These are phyloP conservation scores for Gorilla gorilla DNA, from an alignment of 2,113 vertebrate species.

Conservation along the genomic window DNA sequence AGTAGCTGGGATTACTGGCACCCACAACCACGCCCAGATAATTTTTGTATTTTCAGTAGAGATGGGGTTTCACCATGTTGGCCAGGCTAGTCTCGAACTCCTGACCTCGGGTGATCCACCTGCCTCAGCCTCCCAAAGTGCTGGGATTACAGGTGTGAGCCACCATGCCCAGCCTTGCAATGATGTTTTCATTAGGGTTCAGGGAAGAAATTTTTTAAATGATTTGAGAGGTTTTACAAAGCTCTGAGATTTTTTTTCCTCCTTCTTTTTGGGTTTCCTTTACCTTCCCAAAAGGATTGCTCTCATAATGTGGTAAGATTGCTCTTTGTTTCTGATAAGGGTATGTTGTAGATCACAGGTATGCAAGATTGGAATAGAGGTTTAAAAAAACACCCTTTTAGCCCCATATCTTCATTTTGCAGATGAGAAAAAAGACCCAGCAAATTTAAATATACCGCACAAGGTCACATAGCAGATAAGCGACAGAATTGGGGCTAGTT, in stretches of 20 bases:
- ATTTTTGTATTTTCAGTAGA: no score
- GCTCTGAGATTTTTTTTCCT: not conserved
- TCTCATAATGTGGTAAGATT: not conserved
- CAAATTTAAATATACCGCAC: not conserved
- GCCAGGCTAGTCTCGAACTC: no score
- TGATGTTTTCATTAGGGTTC: not conserved
- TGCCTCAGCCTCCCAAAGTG: no score
- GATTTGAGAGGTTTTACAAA: not conserved
- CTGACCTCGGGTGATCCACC: no score
- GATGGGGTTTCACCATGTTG: no score
- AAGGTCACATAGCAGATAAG: not conserved
- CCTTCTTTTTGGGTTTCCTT: not conserved
- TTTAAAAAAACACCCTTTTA: not conserved
- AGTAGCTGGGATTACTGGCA: no score
- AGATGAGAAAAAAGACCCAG: not conserved
- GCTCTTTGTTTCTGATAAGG: not conserved
- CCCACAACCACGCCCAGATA: no score
- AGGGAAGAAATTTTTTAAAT: not conserved
- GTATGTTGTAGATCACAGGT: not conserved
- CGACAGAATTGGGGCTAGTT: not conserved
- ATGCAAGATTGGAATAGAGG: not conserved
- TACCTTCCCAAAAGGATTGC: fast-evolving
- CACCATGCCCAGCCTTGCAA: no score
- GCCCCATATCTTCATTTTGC: not conserved
- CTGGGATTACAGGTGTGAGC: no score